Evolutionary conservation across 2,888 invertebrate genomes (phyloP).

Genomic region (Adela reaumurella): DNA sequence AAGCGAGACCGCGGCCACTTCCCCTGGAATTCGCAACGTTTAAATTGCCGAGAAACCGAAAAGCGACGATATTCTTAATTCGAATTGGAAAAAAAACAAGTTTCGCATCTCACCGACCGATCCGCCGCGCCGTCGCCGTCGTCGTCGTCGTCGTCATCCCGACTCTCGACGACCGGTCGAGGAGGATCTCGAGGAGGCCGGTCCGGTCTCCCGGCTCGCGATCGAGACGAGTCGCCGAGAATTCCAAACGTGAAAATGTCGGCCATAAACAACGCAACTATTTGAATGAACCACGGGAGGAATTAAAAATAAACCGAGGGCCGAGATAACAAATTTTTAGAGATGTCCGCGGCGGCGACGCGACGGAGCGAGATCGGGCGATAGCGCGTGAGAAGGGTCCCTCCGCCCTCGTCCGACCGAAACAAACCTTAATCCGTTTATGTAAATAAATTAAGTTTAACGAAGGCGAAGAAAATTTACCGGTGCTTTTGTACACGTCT

Average conservation of each 20-base stretch:
- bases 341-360: constrained; percentile 22
- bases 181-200: not conserved
- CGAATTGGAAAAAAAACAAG: constrained; percentile 22
- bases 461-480: constrained; percentile 11
- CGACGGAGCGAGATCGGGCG: constrained; percentile 30
- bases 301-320: constrained; percentile 36
- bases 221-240: constrained; percentile 16
- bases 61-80: constrained; percentile 40
- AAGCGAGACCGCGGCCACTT: constrained; percentile 21
- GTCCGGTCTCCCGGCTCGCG: not conserved
- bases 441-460: not conserved
- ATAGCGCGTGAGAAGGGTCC: constrained; percentile 49
- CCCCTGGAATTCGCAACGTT: constrained; percentile 36
- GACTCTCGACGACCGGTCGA: not conserved
- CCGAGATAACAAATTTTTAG: constrained; percentile 42
- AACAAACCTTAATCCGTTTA: constrained; percentile 37
- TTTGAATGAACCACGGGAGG: constrained; percentile 46
- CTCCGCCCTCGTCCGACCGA: constrained; percentile 35
- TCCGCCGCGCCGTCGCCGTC: constrained; percentile 21
- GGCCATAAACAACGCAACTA: constrained; percentile 52
- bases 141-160: constrained; percentile 12
- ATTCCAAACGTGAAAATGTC: constrained; percentile 54
- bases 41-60: constrained; percentile 36
- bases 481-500: constrained; percentile 36
- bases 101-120: constrained; percentile 32